These are phyloP conservation scores for Lordiphosa mommai DNA, from an alignment of 1,140 invertebrate genomes.

Conservation along the genomic window DNA sequence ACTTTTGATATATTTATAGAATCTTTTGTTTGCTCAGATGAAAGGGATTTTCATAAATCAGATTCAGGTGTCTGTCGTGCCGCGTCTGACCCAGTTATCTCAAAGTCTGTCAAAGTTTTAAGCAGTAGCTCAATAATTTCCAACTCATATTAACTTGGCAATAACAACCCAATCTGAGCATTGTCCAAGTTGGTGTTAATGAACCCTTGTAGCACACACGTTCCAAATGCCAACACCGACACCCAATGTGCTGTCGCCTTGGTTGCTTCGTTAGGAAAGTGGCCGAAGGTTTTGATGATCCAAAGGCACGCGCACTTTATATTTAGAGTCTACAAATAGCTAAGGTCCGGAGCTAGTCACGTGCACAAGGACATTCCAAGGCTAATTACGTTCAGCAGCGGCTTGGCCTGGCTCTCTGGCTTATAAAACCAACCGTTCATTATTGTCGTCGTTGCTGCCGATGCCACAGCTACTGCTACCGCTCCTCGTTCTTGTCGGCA, in stretches of 20 bases:
- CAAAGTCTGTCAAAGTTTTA: slow-evolving; percentile 14
- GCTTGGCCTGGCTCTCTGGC: slow-evolving; percentile 6
- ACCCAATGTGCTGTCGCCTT: slow-evolving; percentile 34
- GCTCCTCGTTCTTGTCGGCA: slow-evolving; percentile 20
- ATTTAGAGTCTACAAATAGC: slow-evolving; percentile 47
- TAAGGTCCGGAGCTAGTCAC: slow-evolving; percentile 53
- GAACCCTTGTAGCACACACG: slow-evolving; percentile 51
- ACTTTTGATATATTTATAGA: slow-evolving; percentile 1
- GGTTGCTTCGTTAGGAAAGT: slow-evolving; percentile 60
- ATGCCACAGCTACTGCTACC: neutral
- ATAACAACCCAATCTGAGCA: slow-evolving; percentile 2
- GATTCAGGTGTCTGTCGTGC: slow-evolving; percentile 30
- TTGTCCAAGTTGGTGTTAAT: slow-evolving; percentile 51
- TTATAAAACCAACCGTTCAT: slow-evolving; percentile 66
- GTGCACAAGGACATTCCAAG: slow-evolving; percentile 78
- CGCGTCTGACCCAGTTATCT: slow-evolving; percentile 52
- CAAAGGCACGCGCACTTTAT: slow-evolving; percentile 71
- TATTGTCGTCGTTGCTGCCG: slow-evolving; percentile 43
- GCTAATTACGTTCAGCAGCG: slow-evolving; percentile 69
- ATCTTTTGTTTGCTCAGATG: slow-evolving; percentile 33
- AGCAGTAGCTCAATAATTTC: slow-evolving; percentile 11
- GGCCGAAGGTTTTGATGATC: slow-evolving; percentile 62
- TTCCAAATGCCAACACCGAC: slow-evolving; percentile 32
- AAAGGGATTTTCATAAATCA: slow-evolving; percentile 34
- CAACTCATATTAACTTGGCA: slow-evolving; percentile 7